These are phyloP conservation scores for Paradisaea rubra DNA, from an alignment of 2,113 vertebrate species.

Conservation along the genomic window DNA sequence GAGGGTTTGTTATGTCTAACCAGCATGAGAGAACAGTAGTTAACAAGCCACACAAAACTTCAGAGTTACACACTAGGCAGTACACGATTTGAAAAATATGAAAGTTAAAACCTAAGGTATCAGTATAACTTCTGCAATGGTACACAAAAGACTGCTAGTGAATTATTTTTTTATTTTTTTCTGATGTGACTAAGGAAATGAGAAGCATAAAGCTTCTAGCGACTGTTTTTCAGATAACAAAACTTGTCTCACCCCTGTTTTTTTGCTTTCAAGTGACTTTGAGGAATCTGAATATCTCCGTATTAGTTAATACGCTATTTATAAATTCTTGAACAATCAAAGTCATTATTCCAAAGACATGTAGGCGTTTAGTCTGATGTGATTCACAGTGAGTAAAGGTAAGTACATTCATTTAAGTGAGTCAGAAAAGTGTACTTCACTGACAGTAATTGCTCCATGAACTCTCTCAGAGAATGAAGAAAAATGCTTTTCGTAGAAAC, in stretches of 20 bases:
- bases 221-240: neutral
- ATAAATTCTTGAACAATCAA: neutral
- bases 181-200: neutral
- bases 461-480: neutral
- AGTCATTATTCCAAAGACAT: neutral
- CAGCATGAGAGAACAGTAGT: neutral
- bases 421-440: neutral
- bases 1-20: neutral
- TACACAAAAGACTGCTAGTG: neutral
- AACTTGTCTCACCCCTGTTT: neutral
- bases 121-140: neutral
- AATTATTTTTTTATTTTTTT: neutral
- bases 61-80: neutral
- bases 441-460: neutral
- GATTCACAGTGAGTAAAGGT: neutral
- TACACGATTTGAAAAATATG: neutral
- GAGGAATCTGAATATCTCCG: neutral
- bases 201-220: neutral
- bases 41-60: neutral
- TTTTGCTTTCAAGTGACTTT: neutral
- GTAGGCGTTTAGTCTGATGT: neutral
- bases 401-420: neutral
- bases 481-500: neutral
- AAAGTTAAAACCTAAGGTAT: neutral
- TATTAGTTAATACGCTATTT: neutral